phyloP scores from a whole-genome alignment of 1,140 invertebrate species.

The Lanistes nyassanus region DNA sequence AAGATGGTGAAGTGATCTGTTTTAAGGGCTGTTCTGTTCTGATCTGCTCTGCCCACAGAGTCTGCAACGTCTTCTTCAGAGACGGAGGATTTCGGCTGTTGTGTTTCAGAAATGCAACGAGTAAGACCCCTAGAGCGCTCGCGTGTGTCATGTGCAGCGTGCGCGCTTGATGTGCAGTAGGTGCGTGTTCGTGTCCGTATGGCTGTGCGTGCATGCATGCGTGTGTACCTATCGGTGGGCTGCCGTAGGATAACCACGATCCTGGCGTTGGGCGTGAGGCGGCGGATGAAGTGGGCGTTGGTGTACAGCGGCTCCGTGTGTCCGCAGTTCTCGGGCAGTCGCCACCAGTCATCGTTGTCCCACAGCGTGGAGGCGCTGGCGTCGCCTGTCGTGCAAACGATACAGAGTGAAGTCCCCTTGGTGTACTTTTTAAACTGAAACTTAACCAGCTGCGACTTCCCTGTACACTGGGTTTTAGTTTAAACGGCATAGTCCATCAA shows the following conservation, averaged over 20 bases:
- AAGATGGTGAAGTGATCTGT: no score
- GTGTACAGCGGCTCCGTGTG: slow-evolving; percentile 46
- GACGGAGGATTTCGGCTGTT: no score
- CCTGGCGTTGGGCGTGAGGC: slow-evolving; percentile 50
- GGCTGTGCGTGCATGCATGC: not conserved
- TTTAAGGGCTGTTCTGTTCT: no score
- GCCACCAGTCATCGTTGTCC: slow-evolving; percentile 58
- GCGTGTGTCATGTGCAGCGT: no score
- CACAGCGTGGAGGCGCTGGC: slow-evolving; percentile 59
- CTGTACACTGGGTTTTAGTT: not conserved
- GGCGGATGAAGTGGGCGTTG: slow-evolving; percentile 52
- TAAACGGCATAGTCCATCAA: no score
- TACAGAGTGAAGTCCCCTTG: not conserved
- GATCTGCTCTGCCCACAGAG: no score
- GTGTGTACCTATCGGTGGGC: slow-evolving; percentile 53
- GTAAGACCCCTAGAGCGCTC: no score
- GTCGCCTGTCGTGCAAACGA: slow-evolving; percentile 45
- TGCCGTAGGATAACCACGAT: slow-evolving; percentile 57
- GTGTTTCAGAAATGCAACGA: no score
- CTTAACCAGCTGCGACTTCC: not conserved
- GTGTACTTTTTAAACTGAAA: not conserved
- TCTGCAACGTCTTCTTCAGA: no score
- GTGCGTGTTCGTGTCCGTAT: no score
- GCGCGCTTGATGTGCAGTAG: no score
- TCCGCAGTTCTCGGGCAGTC: slow-evolving; percentile 50